Evolutionary conservation across 2,113 vertebrate genomes (phyloP).

Genomic region (Trinectes maculatus): DNA sequence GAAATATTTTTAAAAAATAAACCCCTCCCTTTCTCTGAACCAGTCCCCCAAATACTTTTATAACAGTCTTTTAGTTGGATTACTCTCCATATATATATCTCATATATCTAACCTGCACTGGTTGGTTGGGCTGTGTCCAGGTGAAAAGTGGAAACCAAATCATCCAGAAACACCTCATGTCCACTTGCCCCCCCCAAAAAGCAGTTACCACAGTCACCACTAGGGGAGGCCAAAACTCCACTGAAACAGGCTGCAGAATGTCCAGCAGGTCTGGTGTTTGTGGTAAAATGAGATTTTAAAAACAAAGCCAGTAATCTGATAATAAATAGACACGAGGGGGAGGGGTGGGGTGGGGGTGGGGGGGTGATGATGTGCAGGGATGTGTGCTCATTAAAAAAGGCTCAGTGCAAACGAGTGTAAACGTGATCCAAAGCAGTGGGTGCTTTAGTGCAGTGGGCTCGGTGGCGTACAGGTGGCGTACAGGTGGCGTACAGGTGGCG

Average conservation of each 20-base stretch:
- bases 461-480: slow-evolving; percentile 8
- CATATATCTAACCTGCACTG: background rate
- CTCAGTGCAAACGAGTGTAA: slow-evolving; percentile 76
- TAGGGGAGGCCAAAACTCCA: slow-evolving; percentile 18
- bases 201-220: slow-evolving; percentile 22
- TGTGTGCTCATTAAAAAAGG: slow-evolving; percentile 28
- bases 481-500: too few species aligned
- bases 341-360: too few species aligned
- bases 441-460: slow-evolving; percentile 25
- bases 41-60: background rate
- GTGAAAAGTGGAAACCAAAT: background rate
- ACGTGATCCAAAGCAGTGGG: slow-evolving; percentile 64
- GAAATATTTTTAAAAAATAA: background rate
- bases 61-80: background rate
- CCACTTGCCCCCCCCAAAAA: too few species aligned
- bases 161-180: too few species aligned
- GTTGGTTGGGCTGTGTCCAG: background rate
- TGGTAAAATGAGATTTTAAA: slow-evolving; percentile 1
- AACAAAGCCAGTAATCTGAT: background rate
- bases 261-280: slow-evolving; percentile 12
- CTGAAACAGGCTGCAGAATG: background rate
- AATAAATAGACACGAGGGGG: slow-evolving; percentile 55
- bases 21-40: background rate
- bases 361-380: slow-evolving; percentile 13
- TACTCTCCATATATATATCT: background rate